Percentiles rank a stretch among this genome's conserved stretches.
phyloP scores from a whole-genome alignment of 1,140 invertebrate species.

The Grapholita molesta region DNA sequence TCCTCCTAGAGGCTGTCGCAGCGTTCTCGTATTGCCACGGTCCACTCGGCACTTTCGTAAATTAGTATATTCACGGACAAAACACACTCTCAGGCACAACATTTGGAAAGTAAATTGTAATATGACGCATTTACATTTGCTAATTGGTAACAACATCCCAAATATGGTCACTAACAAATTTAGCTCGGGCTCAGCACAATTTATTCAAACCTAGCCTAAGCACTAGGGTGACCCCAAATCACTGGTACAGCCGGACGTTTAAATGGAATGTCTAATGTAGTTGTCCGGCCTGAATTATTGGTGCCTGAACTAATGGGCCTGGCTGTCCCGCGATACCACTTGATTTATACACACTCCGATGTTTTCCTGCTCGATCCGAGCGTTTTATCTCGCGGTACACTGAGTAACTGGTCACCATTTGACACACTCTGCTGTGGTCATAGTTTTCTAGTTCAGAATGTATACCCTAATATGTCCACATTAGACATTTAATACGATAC shows the following conservation, averaged over 20 bases:
- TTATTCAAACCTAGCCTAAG: constrained; percentile 13
- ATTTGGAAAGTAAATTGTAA: too few species aligned
- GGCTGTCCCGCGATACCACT: constrained; percentile 8
- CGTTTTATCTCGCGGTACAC: constrained; percentile 9
- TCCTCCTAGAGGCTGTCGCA: too few species aligned
- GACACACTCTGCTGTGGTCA: background rate
- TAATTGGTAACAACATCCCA: too few species aligned
- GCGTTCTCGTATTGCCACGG: too few species aligned
- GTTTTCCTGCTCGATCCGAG: background rate
- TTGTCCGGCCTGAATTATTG: constrained; percentile 16
- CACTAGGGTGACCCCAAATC: constrained; percentile 15
- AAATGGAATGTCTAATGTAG: constrained; percentile 18
- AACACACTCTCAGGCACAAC: too few species aligned
- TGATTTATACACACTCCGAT: constrained; percentile 14
- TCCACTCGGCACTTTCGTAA: too few species aligned
- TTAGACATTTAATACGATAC: too few species aligned
- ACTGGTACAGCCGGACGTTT: constrained; percentile 9
- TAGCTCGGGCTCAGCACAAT: background rate
- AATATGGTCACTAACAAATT: background rate
- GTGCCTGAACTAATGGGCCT: constrained; percentile 2
- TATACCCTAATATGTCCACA: too few species aligned
- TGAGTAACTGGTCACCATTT: background rate
- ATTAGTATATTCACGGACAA: too few species aligned
- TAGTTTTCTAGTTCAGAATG: background rate
- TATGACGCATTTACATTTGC: too few species aligned